Conservation (phyloP, 2,888 invertebrate species). For the Euzophera pinguis region DNA sequence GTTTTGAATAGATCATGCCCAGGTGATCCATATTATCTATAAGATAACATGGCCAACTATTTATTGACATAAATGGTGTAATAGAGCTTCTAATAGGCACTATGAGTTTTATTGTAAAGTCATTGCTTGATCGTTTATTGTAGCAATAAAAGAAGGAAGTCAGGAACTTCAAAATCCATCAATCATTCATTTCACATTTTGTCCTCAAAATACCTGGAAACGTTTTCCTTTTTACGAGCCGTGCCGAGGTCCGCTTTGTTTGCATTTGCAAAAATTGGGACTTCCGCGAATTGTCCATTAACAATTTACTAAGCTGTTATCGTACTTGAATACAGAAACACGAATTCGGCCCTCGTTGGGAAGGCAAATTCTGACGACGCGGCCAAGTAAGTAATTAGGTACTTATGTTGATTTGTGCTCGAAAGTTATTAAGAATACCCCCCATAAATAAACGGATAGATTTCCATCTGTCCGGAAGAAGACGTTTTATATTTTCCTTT, state of each 20-base stretch:
- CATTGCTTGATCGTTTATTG: not conserved
- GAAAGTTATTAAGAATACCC: too few species aligned
- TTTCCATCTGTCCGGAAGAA: too few species aligned
- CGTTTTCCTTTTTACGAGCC: slow-evolving; percentile 9
- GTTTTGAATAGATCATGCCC: too few species aligned
- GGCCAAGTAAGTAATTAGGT: not conserved
- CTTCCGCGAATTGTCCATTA: slow-evolving; percentile 5
- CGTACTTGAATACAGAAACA: not conserved
- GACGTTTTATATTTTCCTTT: too few species aligned
- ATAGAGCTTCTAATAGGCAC: too few species aligned
- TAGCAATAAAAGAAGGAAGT: not conserved
- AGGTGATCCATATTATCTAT: too few species aligned
- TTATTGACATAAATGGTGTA: too few species aligned
- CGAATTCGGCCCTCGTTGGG: not conserved
- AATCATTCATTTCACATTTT: slow-evolving; percentile 2
- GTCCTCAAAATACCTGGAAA: slow-evolving; percentile 6
- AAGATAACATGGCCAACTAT: too few species aligned
- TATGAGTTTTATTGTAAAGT: not conserved
- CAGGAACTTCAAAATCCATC: not conserved
- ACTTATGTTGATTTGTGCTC: not conserved
- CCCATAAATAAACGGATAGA: too few species aligned
- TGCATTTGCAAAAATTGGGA: slow-evolving; percentile 8
- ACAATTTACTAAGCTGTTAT: not conserved
- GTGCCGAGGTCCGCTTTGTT: slow-evolving; percentile 12
- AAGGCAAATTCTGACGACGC: not conserved